phyloP scores from a whole-genome alignment of 37 sponge, comb jelly and placozoan genomes.

The Diacarnus erythraeanus region DNA sequence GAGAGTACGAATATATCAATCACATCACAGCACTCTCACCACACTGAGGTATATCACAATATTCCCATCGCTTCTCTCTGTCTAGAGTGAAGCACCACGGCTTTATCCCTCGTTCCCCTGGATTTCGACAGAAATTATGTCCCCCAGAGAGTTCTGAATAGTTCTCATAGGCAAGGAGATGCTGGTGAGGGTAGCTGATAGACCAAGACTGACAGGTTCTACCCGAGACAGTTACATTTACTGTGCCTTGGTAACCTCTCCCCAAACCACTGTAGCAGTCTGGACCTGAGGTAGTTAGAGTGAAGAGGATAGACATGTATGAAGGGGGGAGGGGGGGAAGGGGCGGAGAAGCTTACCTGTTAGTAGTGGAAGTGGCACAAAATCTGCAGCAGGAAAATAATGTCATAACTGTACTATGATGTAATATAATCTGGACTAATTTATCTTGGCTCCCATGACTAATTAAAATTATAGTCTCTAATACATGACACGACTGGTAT shows the following conservation, averaged over 20 bases:
- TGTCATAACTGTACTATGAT: neutral
- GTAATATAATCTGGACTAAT: no score
- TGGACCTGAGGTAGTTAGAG: constrained; percentile 4
- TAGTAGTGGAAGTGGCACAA: constrained; percentile 3
- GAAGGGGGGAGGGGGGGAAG: neutral
- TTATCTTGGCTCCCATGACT: no score
- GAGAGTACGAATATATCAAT: no score
- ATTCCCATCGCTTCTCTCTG: constrained; percentile 44
- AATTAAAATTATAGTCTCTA: no score
- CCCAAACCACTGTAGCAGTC: constrained; percentile 73
- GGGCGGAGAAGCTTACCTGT: constrained; percentile 20
- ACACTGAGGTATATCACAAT: constrained; percentile 53
- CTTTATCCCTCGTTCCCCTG: constrained; percentile 35
- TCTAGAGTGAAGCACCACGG: constrained; percentile 68
- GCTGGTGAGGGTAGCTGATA: constrained; percentile 52
- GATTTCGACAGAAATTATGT: constrained; percentile 73
- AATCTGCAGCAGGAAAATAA: constrained; percentile 9
- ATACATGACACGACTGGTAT: no score
- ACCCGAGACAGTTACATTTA: constrained; percentile 39
- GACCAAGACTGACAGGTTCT: constrained; percentile 63
- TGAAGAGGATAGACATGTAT: neutral
- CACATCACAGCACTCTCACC: constrained; percentile 52
- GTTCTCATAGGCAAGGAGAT: constrained; percentile 34
- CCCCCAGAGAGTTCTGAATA: constrained; percentile 61
- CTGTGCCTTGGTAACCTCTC: constrained; percentile 69